Evolutionary conservation across 1,140 invertebrate genomes (phyloP), one percentile per base, ranked within the genome.

Genomic region (Drosophila kohkoa): DNA sequence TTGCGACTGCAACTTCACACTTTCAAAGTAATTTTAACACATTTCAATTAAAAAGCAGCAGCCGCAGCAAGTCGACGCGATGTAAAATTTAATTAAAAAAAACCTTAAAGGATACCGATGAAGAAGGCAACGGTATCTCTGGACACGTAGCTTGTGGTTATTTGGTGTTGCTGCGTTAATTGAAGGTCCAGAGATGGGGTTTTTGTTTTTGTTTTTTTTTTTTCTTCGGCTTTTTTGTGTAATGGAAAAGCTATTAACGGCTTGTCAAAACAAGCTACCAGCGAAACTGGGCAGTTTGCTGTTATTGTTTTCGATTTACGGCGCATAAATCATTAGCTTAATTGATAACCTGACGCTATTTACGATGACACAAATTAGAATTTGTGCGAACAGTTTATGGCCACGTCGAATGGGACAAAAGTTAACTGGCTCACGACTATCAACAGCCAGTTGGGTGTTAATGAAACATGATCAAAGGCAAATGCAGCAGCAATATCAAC

Each of bases 61-160:
- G 25, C 43, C 58, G n/a, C 32, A 48, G 4, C 13, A 11, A 8
- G 8, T 25, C 28, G 35, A 20, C 35, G 7, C 48, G 66, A 51
- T 88, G 83, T 88, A 83, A 88, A 88, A 88, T 88, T 88, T 89
- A 88, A 88, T 88, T 88, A 88, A 88, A 88, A 88, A 86, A 76
- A 72, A 64, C 83, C 81, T 85, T 88, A 73, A 89, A 88, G 85
- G 85, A 89, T 89, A 70, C 70, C 57, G 58, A 66, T 49, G 16
- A 11, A 54, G 64, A 20, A 65, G 75, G 38, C 49, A 68, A 70
- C 72, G 66, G 72, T 62, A 70, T 5, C 66, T 5, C 66, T 69
- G 49, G 3, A 7, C 75, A 76, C 62, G 77, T 80, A 73, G 71
- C 80, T 72, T 60, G 75, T 77, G 82, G 82, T 86, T 86, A 81